A percentile compares a stretch with the other conserved stretches of the same genome.
phyloP scores from a whole-genome alignment of 2,113 vertebrate species.

The Campylomormyrus tamandua region DNA sequence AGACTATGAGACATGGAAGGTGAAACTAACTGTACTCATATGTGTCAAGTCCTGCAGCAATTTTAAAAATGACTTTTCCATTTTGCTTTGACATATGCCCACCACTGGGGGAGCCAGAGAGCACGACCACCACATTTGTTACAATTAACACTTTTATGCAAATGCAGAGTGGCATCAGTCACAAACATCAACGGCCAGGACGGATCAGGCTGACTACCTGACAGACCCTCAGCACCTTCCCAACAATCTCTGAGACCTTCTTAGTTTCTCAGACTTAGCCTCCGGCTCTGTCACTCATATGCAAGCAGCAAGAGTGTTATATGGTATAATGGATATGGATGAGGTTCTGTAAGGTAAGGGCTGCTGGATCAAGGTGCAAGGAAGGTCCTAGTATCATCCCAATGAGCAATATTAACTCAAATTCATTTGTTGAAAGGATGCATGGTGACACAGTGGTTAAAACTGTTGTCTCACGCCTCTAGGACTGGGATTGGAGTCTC shows the following conservation, averaged over 20 bases:
- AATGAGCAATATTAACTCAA: background rate
- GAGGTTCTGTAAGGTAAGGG: background rate
- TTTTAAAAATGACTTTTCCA: background rate
- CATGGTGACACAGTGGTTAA: background rate
- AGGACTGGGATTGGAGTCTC: background rate
- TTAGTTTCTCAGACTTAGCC: background rate
- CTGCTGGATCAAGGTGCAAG: background rate
- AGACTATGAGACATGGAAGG: background rate
- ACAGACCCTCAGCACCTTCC: background rate
- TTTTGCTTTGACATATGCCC: background rate
- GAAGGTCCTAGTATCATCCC: background rate
- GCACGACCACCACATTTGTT: background rate
- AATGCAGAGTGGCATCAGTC: background rate
- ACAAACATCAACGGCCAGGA: background rate
- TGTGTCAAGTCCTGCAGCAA: background rate
- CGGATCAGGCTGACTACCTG: background rate
- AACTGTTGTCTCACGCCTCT: background rate
- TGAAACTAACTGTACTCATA: background rate
- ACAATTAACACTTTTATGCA: conserved; percentile 8
- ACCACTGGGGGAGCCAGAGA: background rate
- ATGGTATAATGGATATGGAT: background rate
- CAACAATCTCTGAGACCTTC: background rate
- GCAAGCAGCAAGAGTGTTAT: background rate
- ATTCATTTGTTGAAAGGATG: background rate
- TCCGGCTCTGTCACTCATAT: background rate